Conservation (phyloP, 2,113 vertebrate species). For the Pionites leucogaster region DNA sequence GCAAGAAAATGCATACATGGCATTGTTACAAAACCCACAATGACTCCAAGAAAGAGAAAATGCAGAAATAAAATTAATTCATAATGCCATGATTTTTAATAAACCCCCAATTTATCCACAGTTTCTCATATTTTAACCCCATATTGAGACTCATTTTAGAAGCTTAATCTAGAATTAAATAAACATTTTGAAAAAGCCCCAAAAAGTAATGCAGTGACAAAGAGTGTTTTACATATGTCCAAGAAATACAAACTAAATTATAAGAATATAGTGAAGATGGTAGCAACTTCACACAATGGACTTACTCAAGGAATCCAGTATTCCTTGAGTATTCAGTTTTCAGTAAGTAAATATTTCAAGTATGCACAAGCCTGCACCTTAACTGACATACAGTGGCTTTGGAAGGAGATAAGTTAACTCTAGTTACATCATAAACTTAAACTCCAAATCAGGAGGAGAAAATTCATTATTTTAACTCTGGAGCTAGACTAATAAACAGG, state of each 20-base stretch:
- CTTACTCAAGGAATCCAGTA: background rate
- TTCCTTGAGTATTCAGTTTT: background rate
- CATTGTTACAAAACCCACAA: background rate
- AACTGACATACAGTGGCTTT: background rate
- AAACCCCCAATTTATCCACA: background rate
- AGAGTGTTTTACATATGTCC: background rate
- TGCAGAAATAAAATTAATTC: background rate
- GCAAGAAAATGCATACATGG: background rate
- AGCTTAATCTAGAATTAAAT: background rate
- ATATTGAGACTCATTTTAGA: background rate
- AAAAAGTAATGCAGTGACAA: background rate
- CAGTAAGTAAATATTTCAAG: background rate
- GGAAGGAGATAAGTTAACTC: background rate
- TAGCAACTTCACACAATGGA: background rate
- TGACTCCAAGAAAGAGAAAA: background rate
- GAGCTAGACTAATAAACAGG: background rate
- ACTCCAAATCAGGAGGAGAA: background rate
- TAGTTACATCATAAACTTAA: background rate
- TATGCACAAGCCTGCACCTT: background rate
- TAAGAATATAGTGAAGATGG: background rate
- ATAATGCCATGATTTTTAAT: background rate
- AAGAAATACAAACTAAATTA: background rate
- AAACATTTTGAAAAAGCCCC: background rate
- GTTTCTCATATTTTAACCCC: background rate
- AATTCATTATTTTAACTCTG: background rate